Evolutionary conservation across 2,113 vertebrate genomes (phyloP), one percentile per base, ranked within the genome.

Genomic region (Notarius quadriscutis): DNA sequence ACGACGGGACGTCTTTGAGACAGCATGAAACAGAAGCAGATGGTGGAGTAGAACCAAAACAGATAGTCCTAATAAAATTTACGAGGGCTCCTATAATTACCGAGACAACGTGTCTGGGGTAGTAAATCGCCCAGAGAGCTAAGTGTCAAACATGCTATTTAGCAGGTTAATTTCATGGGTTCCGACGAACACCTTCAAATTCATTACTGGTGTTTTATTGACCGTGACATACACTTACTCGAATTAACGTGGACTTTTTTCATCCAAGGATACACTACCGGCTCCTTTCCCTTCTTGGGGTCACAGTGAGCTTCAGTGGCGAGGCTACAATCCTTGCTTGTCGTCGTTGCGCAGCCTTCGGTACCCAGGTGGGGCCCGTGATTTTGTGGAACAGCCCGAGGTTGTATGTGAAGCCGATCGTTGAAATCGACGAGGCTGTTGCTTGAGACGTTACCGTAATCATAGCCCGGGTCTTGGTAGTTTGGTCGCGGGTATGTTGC

Each of bases 191-290:
- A 89, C 83, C 91, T 92, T 81, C 84, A 89, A 90, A 89, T 87
- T 89, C 87, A 87, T 91, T 92, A 90, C 86, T 87, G 83, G 84
- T 86, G 78, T 92, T 91, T 91, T 83, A 82, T 77, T 81, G 67
- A 91, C 88, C 88, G 88, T 91, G 90, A 90, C 91, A 88, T 92
- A 91, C 93, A 96, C 98, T 96, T 97, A 99, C 97, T 96, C 93
- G 93, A 97, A 95, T 92, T 98, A 95, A 97, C 96, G 94, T 99
- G 97, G 93, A 99, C 97, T 96, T 99, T 99, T 95, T 98, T 99
- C 98, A 99, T 99, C 98, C 98, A 99, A 63, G 98, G 98, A 90
- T 99, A 99, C 87, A 99, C 98, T 93, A 99, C 97, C 85, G 97
- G 98, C 92, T 98, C 98, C 92, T 97, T 97, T 91, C 95, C 97